Evolutionary conservation across 2,113 vertebrate species (phyloP).

Genomic region (Sander lucioperca): DNA sequence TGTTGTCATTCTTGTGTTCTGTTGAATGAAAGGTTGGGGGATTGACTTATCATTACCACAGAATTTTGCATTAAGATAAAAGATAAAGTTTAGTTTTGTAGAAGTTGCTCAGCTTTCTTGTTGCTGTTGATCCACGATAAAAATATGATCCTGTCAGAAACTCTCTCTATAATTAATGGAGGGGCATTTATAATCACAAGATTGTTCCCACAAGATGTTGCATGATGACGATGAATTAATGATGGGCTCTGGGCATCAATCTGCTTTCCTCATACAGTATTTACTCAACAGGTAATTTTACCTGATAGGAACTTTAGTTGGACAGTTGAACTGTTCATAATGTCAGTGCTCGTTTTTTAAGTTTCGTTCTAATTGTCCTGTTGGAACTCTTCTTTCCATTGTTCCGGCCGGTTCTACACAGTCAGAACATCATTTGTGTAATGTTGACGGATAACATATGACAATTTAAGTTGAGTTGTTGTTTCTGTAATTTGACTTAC

Average conservation of each 20-base stretch:
- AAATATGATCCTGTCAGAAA: constrained; percentile 58
- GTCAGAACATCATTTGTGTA: background rate
- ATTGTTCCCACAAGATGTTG: constrained; percentile 29
- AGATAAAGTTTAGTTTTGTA: constrained; percentile 49
- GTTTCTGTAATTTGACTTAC: background rate
- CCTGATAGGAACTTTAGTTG: constrained; percentile 1
- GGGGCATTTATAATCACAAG: background rate
- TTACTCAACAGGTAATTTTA: constrained; percentile 29
- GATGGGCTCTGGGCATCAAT: background rate
- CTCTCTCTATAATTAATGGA: constrained; percentile 30
- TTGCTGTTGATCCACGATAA: constrained; percentile 39
- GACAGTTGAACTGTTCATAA: background rate
- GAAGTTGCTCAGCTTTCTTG: constrained; percentile 25
- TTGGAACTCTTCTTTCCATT: background rate
- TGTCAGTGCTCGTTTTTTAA: background rate
- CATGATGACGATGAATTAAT: constrained; percentile 44
- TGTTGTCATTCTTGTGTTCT: constrained; percentile 29
- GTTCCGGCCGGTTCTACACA: background rate
- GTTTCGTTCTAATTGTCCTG: background rate
- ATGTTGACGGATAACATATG: background rate
- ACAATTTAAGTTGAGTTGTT: background rate
- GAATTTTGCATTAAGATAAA: constrained; percentile 34
- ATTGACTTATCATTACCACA: constrained; percentile 12
- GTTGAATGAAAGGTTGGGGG: background rate
- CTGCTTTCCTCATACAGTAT: constrained; percentile 24